phyloP scores from a whole-genome alignment of 2,113 vertebrate genomes.

The Trichechus manatus region DNA sequence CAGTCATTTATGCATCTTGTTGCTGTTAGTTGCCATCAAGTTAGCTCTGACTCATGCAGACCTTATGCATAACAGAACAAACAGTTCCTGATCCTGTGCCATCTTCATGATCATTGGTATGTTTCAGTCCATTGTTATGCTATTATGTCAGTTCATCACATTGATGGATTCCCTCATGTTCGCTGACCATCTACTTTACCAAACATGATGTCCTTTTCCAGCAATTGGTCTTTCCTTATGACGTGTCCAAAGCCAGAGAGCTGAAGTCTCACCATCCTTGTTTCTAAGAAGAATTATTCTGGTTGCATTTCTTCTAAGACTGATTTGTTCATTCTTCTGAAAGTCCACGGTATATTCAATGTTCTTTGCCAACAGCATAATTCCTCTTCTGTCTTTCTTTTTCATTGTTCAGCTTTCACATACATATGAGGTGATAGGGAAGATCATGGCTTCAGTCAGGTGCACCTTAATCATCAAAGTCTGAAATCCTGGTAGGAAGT shows the following conservation, averaged over 20 bases:
- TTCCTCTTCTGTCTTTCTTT: no score
- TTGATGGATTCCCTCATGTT: background rate
- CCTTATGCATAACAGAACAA: background rate
- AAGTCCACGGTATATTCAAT: background rate
- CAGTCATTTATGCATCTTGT: background rate
- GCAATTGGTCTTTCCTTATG: background rate
- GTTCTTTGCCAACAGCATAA: background rate
- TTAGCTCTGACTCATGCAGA: no score
- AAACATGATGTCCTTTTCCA: background rate
- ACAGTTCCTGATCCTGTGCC: background rate
- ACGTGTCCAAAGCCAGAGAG: background rate
- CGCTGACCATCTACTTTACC: background rate
- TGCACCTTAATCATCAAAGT: background rate
- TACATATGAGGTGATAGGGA: no score
- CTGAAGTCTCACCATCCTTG: background rate
- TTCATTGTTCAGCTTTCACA: no score
- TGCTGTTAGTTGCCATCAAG: no score
- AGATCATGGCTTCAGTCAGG: no score
- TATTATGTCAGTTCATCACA: background rate
- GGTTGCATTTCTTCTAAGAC: background rate
- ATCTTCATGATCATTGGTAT: background rate
- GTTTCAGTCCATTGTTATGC: no score
- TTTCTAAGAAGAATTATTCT: background rate
- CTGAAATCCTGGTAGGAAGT: background rate
- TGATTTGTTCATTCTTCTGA: background rate